These are phyloP conservation scores for Montipora sp. DNA, from an alignment of 64 coral and sea anemone genomes.

Conservation along the genomic window DNA sequence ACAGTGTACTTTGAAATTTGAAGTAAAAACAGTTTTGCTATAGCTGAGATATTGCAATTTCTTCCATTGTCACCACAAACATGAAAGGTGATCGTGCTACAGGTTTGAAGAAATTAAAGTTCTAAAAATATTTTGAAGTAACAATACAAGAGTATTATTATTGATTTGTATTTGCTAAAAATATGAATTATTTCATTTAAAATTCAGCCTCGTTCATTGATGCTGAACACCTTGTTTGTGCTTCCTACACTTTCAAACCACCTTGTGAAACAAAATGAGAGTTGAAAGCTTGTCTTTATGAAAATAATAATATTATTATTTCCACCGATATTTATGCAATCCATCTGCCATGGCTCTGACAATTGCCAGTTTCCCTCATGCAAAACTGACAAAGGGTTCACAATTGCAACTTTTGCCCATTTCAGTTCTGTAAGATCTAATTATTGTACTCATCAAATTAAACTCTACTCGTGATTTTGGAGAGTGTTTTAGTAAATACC, in stretches of 20 bases:
- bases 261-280: neutral
- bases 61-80: too few relatives aligned
- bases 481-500: conserved; percentile 15
- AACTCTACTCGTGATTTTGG: neutral
- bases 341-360: neutral
- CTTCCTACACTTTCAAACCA: neutral
- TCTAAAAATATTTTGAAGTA: neutral
- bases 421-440: neutral
- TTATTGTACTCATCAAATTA: neutral
- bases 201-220: too few relatives aligned
- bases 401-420: neutral
- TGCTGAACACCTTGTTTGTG: too few relatives aligned
- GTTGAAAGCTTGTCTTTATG: too few relatives aligned
- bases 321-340: conserved; percentile 3
- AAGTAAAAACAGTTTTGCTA: too few relatives aligned
- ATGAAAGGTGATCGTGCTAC: too few relatives aligned
- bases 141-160: neutral
- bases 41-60: too few relatives aligned
- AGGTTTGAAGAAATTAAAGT: too few relatives aligned
- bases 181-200: too few relatives aligned
- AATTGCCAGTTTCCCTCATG: neutral
- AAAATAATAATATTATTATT: neutral
- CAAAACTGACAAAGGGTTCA: neutral
- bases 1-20: too few relatives aligned
- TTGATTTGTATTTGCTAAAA: neutral